These are phyloP conservation scores for Drosophila ironensis DNA, from an alignment of 1,140 invertebrate genomes.

Conservation along the genomic window DNA sequence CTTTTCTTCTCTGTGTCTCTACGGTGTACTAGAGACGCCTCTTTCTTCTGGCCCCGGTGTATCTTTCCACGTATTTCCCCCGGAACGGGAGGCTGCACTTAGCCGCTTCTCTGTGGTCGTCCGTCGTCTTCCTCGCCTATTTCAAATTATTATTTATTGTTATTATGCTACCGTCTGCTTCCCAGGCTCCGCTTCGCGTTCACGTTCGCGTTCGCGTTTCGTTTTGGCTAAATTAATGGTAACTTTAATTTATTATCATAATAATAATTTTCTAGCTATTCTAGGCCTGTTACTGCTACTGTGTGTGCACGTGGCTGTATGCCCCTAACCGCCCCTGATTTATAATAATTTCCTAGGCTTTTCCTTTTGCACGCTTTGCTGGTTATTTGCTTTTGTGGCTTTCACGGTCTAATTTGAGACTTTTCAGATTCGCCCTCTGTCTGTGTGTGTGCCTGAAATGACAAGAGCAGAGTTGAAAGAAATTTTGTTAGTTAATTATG, in stretches of 20 bases:
- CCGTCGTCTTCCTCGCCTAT: slow-evolving; percentile 50
- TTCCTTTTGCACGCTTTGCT: slow-evolving; percentile 68
- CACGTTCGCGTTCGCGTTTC: slow-evolving; percentile 40
- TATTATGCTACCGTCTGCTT: slow-evolving; percentile 65
- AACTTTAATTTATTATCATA: slow-evolving; percentile 81
- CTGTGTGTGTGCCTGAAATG: slow-evolving; percentile 52
- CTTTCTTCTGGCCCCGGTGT: not conserved
- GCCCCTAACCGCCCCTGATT: not conserved
- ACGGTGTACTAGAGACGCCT: not conserved
- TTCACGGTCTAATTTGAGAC: slow-evolving; percentile 71
- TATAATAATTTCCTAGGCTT: slow-evolving; percentile 67
- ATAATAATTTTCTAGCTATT: slow-evolving; percentile 79
- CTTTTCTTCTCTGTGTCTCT: not conserved
- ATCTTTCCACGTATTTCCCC: slow-evolving; percentile 1
- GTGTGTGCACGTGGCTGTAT: slow-evolving; percentile 21
- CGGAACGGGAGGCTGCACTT: slow-evolving; percentile 31
- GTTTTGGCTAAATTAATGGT: slow-evolving; percentile 79
- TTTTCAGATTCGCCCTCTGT: slow-evolving; percentile 4
- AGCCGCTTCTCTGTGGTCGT: slow-evolving; percentile 6
- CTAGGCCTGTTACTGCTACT: slow-evolving; percentile 34
- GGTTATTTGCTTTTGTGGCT: slow-evolving; percentile 42
- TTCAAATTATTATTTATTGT: slow-evolving; percentile 80
- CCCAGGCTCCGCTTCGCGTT: not conserved
- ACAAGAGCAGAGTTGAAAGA: slow-evolving; percentile 70
- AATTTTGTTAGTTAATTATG: slow-evolving; percentile 75